Conservation (phyloP, 2,888 invertebrate species). For the Deilephila elpenor region DNA sequence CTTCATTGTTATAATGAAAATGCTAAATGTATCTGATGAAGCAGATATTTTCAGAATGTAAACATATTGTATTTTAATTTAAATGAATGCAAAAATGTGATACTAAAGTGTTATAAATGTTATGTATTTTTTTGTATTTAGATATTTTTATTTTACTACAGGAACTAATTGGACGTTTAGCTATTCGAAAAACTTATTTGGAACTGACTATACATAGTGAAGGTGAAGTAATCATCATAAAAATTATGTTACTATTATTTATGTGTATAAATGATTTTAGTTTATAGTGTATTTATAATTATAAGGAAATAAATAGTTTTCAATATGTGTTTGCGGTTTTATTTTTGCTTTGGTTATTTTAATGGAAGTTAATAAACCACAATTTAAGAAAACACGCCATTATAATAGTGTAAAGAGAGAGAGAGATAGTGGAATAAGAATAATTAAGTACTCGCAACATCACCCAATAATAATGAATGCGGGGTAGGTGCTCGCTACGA, state of each 20-base stretch:
- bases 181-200: conserved; percentile 6
- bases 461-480: no score
- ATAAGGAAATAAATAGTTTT: conserved; percentile 45
- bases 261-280: conserved; percentile 40
- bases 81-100: conserved; percentile 5
- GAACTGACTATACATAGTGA: conserved; percentile 19
- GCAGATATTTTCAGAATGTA: not conserved
- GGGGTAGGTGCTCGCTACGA: no score
- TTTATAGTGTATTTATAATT: conserved; percentile 42
- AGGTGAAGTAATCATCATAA: not conserved
- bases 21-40: not conserved
- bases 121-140: not conserved
- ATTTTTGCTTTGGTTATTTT: not conserved
- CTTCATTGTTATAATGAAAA: not conserved
- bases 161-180: conserved; percentile 10
- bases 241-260: conserved; percentile 22
- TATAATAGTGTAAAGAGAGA: no score
- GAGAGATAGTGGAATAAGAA: no score
- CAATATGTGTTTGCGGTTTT: conserved; percentile 18
- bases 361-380: no score
- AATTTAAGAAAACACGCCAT: no score
- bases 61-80: conserved; percentile 9
- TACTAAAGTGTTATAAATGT: conserved; percentile 2
- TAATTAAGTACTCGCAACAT: no score
- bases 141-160: conserved; percentile 13